Conservation (phyloP, 2,113 vertebrate genomes). For the Physeter macrocephalus region DNA sequence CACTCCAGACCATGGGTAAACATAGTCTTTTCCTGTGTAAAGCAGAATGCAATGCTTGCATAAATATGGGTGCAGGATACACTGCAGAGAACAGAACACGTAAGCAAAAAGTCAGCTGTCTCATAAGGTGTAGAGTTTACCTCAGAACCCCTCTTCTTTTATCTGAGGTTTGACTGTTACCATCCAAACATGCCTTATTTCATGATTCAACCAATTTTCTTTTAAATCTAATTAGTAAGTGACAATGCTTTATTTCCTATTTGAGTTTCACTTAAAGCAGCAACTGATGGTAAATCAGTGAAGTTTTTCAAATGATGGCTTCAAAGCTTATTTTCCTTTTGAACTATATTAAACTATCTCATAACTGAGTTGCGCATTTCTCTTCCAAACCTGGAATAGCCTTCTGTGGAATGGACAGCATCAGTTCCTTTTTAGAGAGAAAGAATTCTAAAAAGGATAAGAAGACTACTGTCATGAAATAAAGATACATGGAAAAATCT, state of each 20-base stretch:
- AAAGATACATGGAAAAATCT: background rate
- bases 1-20: background rate
- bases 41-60: background rate
- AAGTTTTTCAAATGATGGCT: background rate
- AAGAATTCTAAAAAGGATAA: background rate
- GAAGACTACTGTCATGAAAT: background rate
- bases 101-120: background rate
- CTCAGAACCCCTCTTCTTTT: background rate
- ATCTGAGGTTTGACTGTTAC: background rate
- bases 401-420: background rate
- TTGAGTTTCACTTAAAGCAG: background rate
- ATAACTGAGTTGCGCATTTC: background rate
- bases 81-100: background rate
- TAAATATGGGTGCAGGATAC: background rate
- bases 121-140: background rate
- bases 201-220: background rate
- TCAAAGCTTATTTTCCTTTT: background rate
- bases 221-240: constrained; percentile 13
- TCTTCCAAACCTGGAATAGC: background rate
- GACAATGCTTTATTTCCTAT: background rate
- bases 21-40: background rate
- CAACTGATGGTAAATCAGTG: background rate
- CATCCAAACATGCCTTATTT: background rate
- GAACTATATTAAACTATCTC: background rate
- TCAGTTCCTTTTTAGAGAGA: background rate